These are phyloP conservation scores for Drosophila insularis DNA, from an alignment of 1,140 invertebrate genomes.

Conservation along the genomic window DNA sequence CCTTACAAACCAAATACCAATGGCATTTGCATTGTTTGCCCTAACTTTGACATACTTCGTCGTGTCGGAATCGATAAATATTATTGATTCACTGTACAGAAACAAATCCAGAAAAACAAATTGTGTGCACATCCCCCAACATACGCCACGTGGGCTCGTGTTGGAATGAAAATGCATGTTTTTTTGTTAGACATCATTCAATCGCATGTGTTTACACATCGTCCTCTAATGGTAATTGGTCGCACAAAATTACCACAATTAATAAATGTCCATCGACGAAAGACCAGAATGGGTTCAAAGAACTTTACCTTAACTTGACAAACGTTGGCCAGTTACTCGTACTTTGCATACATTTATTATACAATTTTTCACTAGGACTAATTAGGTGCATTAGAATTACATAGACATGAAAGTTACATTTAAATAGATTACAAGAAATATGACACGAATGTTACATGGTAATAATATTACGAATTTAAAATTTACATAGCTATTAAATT, in stretches of 20 bases:
- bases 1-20: slow-evolving; percentile 25
- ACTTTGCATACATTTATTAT: slow-evolving; percentile 48
- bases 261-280: slow-evolving; percentile 52
- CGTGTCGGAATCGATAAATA: slow-evolving; percentile 61
- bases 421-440: slow-evolving; percentile 22
- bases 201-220: slow-evolving; percentile 46
- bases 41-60: slow-evolving; percentile 74
- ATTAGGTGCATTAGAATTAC: slow-evolving; percentile 59
- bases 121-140: slow-evolving; percentile 33
- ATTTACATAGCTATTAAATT: slow-evolving; percentile 21
- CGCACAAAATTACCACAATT: slow-evolving; percentile 48
- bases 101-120: slow-evolving; percentile 24
- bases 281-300: slow-evolving; percentile 54
- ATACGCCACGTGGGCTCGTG: slow-evolving; percentile 39
- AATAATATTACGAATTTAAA: slow-evolving; percentile 20
- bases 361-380: slow-evolving; percentile 54
- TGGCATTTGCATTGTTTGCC: slow-evolving; percentile 61
- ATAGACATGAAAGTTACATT: slow-evolving; percentile 29
- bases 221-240: background rate
- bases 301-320: slow-evolving; percentile 49
- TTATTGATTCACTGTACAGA: slow-evolving; percentile 55
- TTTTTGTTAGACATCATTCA: slow-evolving; percentile 12
- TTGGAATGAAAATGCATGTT: background rate
- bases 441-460: slow-evolving; percentile 55
- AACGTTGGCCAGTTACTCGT: slow-evolving; percentile 10